Evolutionary conservation across 2,797 vertebrate species (phyloP), one percentile per base, ranked within the genome.

Genomic region (Rhodeus uyekii): DNA sequence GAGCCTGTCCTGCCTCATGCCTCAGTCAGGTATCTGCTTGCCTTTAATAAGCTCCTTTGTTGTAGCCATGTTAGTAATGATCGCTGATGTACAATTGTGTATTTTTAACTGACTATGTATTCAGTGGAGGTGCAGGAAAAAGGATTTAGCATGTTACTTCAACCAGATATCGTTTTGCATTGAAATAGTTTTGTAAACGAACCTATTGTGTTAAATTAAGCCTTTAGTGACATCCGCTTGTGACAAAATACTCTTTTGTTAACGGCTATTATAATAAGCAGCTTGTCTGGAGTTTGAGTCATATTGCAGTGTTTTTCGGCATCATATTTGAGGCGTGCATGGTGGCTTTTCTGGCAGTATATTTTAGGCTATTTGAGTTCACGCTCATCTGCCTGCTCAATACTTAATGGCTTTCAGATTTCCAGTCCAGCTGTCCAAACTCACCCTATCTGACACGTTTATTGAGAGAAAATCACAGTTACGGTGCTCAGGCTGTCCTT

Each of bases 31-130:
- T 87, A 89, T 86, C 80, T 88, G 84, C 77, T 81, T 83, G 78
- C 83, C 83, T 90, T 88, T 88, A 86, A 90, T 88, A 69, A 76
- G 34, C 76, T 14, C 74, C 39, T 64, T 81, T 87, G 82, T 90
- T 89, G 76, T 87, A 73, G 87, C 79, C 36, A 42, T 24, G 34
- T 80, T 63, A 67, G 83, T 76, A 83, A 67, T 50, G 76, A 82
- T 87, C 34, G 84, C 87, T 83, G 46, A 84, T 82, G 75, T 84
- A 29, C 29, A 55, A 74, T 73, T 38, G 12, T 53, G 34, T 55
- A 44, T 73, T 64, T 36, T 44, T 19, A 61, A 9, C 34, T 10
- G 16, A 34, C 76, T 44, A 27, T 34, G 5, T 38, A 44, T 58
- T 73, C 38, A 10, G 13, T 55, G 34, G 38, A 24, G 36, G 12